A percentile compares a stretch with the other conserved stretches of the same genome.
phyloP scores from a whole-genome alignment of 2,888 invertebrate genomes.

The Andricus curvator region DNA sequence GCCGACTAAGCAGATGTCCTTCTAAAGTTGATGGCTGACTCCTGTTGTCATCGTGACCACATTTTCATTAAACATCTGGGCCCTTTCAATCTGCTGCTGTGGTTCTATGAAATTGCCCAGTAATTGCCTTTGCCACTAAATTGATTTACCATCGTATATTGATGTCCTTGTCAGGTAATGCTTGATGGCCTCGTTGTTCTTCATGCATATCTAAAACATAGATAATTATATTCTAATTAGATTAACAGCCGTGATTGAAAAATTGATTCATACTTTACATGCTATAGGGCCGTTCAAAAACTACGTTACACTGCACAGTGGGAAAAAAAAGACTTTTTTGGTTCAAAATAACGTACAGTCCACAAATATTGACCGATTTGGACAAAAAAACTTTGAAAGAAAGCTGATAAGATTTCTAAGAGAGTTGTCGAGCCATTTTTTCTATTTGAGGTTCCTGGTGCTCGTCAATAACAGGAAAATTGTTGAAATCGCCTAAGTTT shows the following conservation, averaged over 20 bases:
- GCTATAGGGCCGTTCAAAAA: too few species aligned
- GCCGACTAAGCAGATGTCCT: background rate
- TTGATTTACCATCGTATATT: background rate
- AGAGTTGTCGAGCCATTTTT: too few species aligned
- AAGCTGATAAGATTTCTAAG: too few species aligned
- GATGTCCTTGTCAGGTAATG: background rate
- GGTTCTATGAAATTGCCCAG: background rate
- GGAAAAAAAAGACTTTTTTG: too few species aligned
- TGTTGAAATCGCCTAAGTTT: too few species aligned
- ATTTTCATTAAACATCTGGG: background rate
- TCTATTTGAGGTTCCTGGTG: too few species aligned
- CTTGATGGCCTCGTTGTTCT: background rate
- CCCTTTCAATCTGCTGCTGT: background rate
- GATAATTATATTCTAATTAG: background rate
- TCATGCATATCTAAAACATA: background rate
- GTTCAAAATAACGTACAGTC: too few species aligned
- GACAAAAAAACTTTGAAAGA: too few species aligned
- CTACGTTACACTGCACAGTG: too few species aligned
- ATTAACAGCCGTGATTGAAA: background rate
- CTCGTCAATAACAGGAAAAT: too few species aligned
- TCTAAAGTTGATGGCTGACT: conserved; percentile 10
- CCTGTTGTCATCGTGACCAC: background rate
- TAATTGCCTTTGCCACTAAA: background rate
- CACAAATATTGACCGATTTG: too few species aligned
- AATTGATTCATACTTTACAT: too few species aligned